Conservation (phyloP, 2,888 invertebrate genomes). For the Drosophila falleni region DNA sequence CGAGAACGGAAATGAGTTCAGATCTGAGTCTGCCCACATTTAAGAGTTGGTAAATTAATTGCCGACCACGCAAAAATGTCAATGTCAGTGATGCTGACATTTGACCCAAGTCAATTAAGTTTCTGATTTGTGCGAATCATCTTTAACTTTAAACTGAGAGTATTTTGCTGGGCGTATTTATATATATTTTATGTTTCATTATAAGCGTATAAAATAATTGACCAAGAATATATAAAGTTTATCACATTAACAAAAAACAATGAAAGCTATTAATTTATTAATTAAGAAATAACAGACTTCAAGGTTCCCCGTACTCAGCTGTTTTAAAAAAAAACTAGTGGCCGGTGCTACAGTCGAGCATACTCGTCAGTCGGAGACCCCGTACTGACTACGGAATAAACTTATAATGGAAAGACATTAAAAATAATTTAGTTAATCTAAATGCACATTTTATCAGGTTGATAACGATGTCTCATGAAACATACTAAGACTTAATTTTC, state of each 20-base stretch:
- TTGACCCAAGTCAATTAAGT: constrained; percentile 60
- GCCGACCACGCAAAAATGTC: constrained; percentile 58
- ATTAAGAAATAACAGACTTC: not conserved
- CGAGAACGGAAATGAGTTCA: constrained; percentile 70
- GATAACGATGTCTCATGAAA: too few species aligned
- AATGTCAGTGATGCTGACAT: constrained; percentile 52
- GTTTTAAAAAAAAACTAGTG: too few species aligned
- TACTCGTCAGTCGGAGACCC: too few species aligned
- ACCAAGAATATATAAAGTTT: constrained; percentile 40
- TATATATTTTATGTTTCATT: constrained; percentile 51
- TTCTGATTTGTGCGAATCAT: constrained; percentile 24
- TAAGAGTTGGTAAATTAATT: constrained; percentile 55
- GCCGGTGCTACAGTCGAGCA: too few species aligned
- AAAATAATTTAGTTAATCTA: too few species aligned
- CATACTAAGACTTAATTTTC: too few species aligned
- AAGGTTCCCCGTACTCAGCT: constrained; percentile 5
- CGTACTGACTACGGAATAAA: too few species aligned
- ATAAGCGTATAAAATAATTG: constrained; percentile 50
- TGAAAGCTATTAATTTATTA: constrained; percentile 22
- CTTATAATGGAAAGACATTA: too few species aligned
- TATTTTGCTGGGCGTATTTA: constrained; percentile 30
- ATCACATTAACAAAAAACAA: constrained; percentile 41
- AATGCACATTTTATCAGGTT: too few species aligned
- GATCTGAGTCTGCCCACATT: constrained; percentile 37
- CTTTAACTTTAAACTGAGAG: constrained; percentile 6